Evolutionary conservation across 2,113 vertebrate species (phyloP), one percentile per base, ranked within the genome.

Genomic region (Apaloderma vittatum): DNA sequence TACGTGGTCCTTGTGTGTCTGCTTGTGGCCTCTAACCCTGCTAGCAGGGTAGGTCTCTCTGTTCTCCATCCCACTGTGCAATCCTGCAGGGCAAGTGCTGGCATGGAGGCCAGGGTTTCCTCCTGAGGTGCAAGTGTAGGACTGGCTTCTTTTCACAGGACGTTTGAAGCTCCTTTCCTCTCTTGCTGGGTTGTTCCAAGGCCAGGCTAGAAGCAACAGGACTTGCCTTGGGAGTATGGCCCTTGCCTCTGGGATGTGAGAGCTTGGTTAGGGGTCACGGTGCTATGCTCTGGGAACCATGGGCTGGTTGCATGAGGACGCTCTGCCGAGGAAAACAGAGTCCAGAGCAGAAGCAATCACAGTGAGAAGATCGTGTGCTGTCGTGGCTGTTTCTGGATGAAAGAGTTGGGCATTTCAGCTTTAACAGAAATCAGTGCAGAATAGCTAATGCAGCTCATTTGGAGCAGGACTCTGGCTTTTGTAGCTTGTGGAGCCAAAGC

Each of bases 291-390:
- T 68, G 68, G 86, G 85, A 83, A 73, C 37, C 81, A 51, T 29
- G 32, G 65, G 71, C 94, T 73, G 55, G 26, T 40, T 86, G 55
- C 72, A 30, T 37, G 49, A 86, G 34, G 77, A 52, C 61, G 49
- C 40, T 12, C 45, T 85, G 96, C 84, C 89, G 78, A 91, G 83
- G 13, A 23, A 80, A 94, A 91, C 1, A 86, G 46, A 12, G 23
- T 73, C 30, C n/a, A 14, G 48, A 86, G 68, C 62, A 90, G 72
- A 70, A 94, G 5, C 0, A 0, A 43, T 88, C 76, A 20, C 58
- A 27, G 1, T 22, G 55, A 67, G 40, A 72, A 72, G 65, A 51
- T 57, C 0, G 0, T 67, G 49, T 71, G 58, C 70, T 72, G 26
- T 80, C 52, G 52, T 55, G 24, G 21, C 65, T 68, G 18, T 48